Conservation (phyloP, 35 echinoderm and acorn worm species). For the Strongylocentrotus purpuratus region DNA sequence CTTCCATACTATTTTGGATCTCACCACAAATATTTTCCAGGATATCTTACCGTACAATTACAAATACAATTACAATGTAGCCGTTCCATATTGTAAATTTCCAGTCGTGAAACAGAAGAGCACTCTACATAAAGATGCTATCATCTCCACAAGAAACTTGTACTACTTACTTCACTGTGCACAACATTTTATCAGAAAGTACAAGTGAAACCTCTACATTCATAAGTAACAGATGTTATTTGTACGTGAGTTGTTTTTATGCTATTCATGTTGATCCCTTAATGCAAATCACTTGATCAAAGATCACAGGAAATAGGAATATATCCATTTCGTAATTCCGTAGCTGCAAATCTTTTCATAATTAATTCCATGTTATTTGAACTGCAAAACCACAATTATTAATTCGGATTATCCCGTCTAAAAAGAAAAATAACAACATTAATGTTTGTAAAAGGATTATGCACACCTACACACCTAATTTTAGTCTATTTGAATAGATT, state of each 20-base stretch:
- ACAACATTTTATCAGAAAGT: not conserved
- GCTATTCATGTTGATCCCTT: not conserved
- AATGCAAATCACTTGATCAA: not conserved
- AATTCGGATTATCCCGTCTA: not conserved
- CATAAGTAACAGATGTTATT: not conserved
- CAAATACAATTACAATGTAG: not conserved
- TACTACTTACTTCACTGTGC: not conserved
- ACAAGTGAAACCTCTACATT: not conserved
- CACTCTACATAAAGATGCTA: not conserved
- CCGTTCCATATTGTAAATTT: not conserved
- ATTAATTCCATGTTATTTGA: not conserved
- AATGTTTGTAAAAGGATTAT: not conserved
- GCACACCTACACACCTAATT: not conserved
- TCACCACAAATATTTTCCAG: too few species aligned
- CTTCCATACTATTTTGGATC: too few species aligned
- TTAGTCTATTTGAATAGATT: not conserved
- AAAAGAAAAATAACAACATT: not conserved
- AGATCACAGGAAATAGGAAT: not conserved
- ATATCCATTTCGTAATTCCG: not conserved
- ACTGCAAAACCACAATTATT: not conserved
- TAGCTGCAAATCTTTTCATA: not conserved
- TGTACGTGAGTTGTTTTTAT: not conserved
- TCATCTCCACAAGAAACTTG: not conserved
- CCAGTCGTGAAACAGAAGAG: not conserved
- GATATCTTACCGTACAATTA: not conserved